Evolutionary conservation across 2,113 vertebrate genomes (phyloP), one percentile per base, ranked within the genome.

Genomic region (Nothocercus julius): DNA sequence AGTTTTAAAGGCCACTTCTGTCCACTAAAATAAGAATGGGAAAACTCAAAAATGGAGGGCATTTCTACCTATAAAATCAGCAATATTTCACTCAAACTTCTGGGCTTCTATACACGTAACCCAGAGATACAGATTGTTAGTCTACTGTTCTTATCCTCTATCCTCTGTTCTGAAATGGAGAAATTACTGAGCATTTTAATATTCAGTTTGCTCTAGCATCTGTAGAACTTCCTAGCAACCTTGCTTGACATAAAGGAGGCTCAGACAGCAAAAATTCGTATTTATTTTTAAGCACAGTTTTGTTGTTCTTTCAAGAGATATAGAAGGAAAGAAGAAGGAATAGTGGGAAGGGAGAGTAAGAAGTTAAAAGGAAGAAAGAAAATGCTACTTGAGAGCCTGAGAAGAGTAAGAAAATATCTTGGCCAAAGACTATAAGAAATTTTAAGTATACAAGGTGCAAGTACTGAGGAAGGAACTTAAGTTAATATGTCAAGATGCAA

Each of bases 1-100:
- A 91, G 34, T 38, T 88, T 91, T 95, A 91, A 93, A 94, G 30
- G 79, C 36, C 19, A 28, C n/a, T 89, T 92, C 25, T 27, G 63
- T 89, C 63, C 90, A 34, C 19, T 82, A 93, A 78, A 62, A 85
- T 51, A 5, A 61, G 44, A 74, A 74, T 44, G 34, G 36, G 24
- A 89, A 82, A 89, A 34, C 1, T 13, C 0, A 14, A 28, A 68
- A 9, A 20, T 51, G 9, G 24, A 1, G 0, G 1, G 19, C 32
- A 68, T 19, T n/a, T 51, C 20, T 78, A 36, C 22, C 7, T 74
- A 28, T 34, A 82, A 80, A 79, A 64, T 28, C 16, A 89, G 21
- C 11, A 83, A 77, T 30, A 66, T 51, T 51, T 82, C 34, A 30
- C 19, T 66, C 19, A 68, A 40, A 72, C 9, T n/a, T 3, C 62